A percentile compares a stretch with the other conserved stretches of the same genome.
Evolutionary conservation across 2,797 vertebrate genomes (phyloP).

Genomic region (Rhinogobio ventralis): DNA sequence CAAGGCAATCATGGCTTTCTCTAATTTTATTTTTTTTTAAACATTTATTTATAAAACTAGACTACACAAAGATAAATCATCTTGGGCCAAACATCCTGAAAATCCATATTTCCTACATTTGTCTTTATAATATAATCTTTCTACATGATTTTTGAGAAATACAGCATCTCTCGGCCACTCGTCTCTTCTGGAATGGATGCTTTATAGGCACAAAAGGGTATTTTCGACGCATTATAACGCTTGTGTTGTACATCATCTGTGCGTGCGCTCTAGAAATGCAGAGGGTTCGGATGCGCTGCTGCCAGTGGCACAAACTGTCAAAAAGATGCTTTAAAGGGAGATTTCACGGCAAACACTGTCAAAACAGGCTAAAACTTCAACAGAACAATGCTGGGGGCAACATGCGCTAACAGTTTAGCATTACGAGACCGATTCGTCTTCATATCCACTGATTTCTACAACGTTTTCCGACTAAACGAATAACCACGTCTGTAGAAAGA

Average conservation of each 20-base stretch:
- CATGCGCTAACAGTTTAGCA: slow-evolving; percentile 42
- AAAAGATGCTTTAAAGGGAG: slow-evolving; percentile 35
- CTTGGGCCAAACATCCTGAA: slow-evolving; percentile 46
- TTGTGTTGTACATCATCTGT: slow-evolving; percentile 47
- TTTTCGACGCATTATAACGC: slow-evolving; percentile 29
- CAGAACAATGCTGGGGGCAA: slow-evolving; percentile 40
- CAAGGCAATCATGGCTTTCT: slow-evolving; percentile 98
- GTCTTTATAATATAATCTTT: slow-evolving; percentile 68
- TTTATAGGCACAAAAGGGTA: slow-evolving; percentile 78
- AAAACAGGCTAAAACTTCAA: slow-evolving; percentile 37
- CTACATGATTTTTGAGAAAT: slow-evolving; percentile 50
- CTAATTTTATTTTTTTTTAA: slow-evolving; percentile 78
- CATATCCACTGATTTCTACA: neutral
- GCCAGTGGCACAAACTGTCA: neutral
- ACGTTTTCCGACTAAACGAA: slow-evolving; percentile 12
- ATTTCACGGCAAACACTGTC: slow-evolving; percentile 36
- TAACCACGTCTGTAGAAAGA: slow-evolving; percentile 20
- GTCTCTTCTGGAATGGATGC: slow-evolving; percentile 77
- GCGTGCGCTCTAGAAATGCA: slow-evolving; percentile 33
- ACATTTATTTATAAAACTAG: slow-evolving; percentile 78
- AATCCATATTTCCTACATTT: slow-evolving; percentile 59
- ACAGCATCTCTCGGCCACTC: slow-evolving; percentile 61
- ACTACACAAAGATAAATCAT: slow-evolving; percentile 66
- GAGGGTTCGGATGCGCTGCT: neutral
- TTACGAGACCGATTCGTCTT: slow-evolving; percentile 28